Evolutionary conservation across 2,888 invertebrate species (phyloP), one percentile per base, ranked within the genome.

Genomic region (Malthinus seriepunctatus): DNA sequence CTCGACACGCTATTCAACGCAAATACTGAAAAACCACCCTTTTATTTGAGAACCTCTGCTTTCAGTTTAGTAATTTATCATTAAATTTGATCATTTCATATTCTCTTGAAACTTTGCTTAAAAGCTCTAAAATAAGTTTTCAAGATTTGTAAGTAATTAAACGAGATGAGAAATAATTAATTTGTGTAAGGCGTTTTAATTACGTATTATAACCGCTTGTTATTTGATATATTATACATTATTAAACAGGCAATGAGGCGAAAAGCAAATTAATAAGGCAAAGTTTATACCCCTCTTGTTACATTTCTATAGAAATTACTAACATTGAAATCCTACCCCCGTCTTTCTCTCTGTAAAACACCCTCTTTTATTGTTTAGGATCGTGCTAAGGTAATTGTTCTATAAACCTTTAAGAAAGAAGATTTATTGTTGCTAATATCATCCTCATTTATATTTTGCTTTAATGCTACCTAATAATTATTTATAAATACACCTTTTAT

Each of bases 231-330:
- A 55, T 60, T 55, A 51, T 60, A 55, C 51, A 35, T 51, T 51
- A 56, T 55, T 60, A 54, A 48, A 60, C 46, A 44, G 38, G 60
- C 58, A 53, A 53, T 58, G 53, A 58, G 53, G 49, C 53, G 57
- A 34, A 51, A 48, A 48, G 45, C 51, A 48, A 51, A 60, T 60
- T 60, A 60, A 60, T 56, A 60, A 60, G 47, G 46, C 45, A 51
- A 55, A 48, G 51, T 51, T 58, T 46, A 38, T 42, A 48, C 52
- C 52, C 49, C 42, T 32, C 23, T 57, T 51, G 46, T 46, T 23
- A 23, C 23, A 23, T 23, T 12, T 50, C 53, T 45, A 58, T 58
- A 53, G 58, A 50, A 49, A 44, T 49, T 53, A 35, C 38, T 11
- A 38, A 34, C 53, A 34, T 53, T 53, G 23, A 23, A 23, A 23